Conservation (phyloP, 2,797 vertebrate species). For the Gambusia yucatana region DNA sequence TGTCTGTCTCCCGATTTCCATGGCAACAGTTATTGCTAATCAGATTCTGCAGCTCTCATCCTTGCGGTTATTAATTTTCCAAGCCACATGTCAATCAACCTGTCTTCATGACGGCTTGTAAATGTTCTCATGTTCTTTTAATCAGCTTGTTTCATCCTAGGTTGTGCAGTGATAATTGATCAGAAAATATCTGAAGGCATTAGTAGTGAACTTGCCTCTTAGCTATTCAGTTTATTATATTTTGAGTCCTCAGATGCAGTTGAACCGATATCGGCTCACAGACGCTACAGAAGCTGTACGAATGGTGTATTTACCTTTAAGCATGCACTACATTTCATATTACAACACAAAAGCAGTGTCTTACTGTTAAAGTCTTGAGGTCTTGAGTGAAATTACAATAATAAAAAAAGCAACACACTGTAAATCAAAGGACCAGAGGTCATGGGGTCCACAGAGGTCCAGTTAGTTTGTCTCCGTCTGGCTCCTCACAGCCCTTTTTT, state of each 20-base stretch:
- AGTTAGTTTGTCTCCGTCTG: neutral
- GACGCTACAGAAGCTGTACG: slow-evolving; percentile 11
- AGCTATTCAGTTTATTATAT: slow-evolving; percentile 43
- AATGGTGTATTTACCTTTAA: slow-evolving; percentile 20
- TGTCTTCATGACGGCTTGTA: neutral
- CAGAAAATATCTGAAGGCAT: slow-evolving; percentile 37
- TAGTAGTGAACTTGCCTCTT: slow-evolving; percentile 23
- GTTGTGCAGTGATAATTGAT: slow-evolving; percentile 27
- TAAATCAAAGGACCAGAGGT: neutral
- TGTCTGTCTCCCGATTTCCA: slow-evolving; percentile 39
- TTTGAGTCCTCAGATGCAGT: slow-evolving; percentile 40
- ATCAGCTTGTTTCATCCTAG: slow-evolving; percentile 7
- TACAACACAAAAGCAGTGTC: slow-evolving; percentile 51
- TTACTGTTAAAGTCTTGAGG: slow-evolving; percentile 17
- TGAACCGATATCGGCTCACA: slow-evolving; percentile 34
- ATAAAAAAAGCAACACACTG: neutral
- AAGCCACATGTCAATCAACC: slow-evolving; percentile 37
- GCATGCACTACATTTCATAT: slow-evolving; percentile 41
- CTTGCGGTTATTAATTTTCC: slow-evolving; percentile 21
- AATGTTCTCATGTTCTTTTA: slow-evolving; percentile 12
- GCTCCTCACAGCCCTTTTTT: neutral
- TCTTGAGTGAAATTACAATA: slow-evolving; percentile 22
- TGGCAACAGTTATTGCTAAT: slow-evolving; percentile 44
- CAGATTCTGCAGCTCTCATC: slow-evolving; percentile 30
- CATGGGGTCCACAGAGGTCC: neutral